Evolutionary conservation across 2,888 invertebrate genomes (phyloP).

Genomic region (Antheraea yamamai): DNA sequence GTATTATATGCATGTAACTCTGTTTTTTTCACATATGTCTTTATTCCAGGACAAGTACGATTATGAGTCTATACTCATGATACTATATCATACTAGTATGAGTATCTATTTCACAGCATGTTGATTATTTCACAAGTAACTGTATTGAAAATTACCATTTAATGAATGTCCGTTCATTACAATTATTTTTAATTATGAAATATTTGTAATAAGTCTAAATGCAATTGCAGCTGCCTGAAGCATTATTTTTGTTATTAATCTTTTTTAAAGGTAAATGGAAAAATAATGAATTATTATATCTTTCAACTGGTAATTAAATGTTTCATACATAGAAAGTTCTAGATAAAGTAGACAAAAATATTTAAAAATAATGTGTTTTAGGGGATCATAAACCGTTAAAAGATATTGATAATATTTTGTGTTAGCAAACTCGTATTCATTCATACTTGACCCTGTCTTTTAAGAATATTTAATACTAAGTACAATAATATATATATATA

Average conservation of each 20-base stretch:
- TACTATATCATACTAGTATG: neutral
- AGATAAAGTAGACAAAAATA: neutral
- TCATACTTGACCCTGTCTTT: constrained; percentile 13
- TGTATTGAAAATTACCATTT: neutral
- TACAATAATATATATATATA: neutral
- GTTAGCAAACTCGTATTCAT: neutral
- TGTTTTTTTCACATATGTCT: no score
- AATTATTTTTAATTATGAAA: neutral
- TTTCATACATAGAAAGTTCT: neutral
- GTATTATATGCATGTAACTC: no score
- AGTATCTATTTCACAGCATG: neutral
- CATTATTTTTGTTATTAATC: neutral
- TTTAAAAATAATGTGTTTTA: neutral
- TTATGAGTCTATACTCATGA: neutral
- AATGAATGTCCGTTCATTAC: neutral
- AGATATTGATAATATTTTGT: neutral
- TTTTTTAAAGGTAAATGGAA: neutral
- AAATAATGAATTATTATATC: neutral
- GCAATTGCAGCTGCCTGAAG: neutral
- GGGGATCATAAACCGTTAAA: neutral
- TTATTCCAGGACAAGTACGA: no score
- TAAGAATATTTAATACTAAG: neutral
- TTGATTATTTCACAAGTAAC: neutral
- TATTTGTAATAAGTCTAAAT: neutral
- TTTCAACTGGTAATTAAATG: neutral